Conservation (phyloP, 1,140 invertebrate species). For the Drosophila navojoa region DNA sequence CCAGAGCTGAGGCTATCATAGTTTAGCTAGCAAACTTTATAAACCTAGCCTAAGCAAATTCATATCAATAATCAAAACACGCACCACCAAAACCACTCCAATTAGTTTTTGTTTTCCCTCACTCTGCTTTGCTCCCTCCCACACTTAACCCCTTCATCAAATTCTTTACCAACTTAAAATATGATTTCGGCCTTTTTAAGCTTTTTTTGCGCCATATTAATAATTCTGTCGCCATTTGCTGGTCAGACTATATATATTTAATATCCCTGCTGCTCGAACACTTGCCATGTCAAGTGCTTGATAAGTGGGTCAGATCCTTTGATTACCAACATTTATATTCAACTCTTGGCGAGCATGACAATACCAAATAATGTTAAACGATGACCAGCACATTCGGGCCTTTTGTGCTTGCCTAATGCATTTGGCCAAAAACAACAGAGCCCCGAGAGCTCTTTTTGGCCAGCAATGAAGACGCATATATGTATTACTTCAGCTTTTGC, state of each 20-base stretch:
- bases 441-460: not conserved
- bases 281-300: not conserved
- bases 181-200: not conserved
- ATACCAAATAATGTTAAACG: constrained; percentile 17
- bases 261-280: not conserved
- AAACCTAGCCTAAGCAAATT: no score
- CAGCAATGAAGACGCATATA: no score
- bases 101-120: not conserved
- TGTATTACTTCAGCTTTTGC: no score
- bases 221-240: no score
- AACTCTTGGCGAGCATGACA: constrained; percentile 1
- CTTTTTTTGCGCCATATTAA: no score
- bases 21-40: no score
- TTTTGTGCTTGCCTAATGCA: not conserved
- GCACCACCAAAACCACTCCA: no score
- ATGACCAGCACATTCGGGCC: constrained; percentile 20
- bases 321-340: constrained; percentile 26
- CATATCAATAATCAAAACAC: no score
- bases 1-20: no score
- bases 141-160: not conserved
- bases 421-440: not conserved
- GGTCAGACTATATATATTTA: no score
- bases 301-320: not conserved
- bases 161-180: not conserved
- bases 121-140: not conserved